These are phyloP conservation scores for Pantherophis guttatus DNA, from an alignment of 2,113 vertebrate genomes.

Conservation along the genomic window DNA sequence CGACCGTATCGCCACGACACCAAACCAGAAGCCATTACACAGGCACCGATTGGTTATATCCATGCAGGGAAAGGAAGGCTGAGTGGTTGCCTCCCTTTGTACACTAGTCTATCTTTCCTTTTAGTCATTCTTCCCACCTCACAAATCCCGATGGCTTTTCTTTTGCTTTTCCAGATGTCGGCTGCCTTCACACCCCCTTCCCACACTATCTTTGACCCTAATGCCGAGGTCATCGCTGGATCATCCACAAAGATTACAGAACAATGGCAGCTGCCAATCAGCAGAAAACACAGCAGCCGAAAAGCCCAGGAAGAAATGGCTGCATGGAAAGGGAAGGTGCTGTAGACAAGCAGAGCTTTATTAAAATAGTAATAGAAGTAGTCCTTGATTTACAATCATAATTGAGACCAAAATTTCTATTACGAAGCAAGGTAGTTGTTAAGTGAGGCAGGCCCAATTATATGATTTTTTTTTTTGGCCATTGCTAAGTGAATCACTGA, in stretches of 20 bases:
- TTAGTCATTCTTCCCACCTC: neutral
- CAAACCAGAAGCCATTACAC: neutral
- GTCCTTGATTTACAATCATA: neutral
- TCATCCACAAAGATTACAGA: neutral
- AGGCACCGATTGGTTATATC: neutral
- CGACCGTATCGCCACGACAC: too few relatives aligned
- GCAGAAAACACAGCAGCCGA: neutral
- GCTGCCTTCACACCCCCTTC: neutral
- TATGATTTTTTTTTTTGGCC: neutral
- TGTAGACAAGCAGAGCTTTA: neutral
- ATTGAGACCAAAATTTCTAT: neutral
- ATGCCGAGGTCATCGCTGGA: neutral
- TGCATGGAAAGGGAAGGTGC: neutral
- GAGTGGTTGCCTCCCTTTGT: neutral
- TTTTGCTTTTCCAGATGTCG: neutral
- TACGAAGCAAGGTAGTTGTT: neutral
- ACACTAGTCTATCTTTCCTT: neutral
- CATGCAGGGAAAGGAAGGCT: neutral
- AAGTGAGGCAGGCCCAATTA: neutral
- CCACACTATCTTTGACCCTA: neutral
- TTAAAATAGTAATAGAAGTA: neutral
- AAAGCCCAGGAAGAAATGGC: neutral
- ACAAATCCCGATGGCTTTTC: neutral
- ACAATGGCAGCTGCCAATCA: neutral
- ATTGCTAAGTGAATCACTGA: neutral